phyloP scores from a whole-genome alignment of 1,140 invertebrate species.

The Aphelenchoides besseyi region DNA sequence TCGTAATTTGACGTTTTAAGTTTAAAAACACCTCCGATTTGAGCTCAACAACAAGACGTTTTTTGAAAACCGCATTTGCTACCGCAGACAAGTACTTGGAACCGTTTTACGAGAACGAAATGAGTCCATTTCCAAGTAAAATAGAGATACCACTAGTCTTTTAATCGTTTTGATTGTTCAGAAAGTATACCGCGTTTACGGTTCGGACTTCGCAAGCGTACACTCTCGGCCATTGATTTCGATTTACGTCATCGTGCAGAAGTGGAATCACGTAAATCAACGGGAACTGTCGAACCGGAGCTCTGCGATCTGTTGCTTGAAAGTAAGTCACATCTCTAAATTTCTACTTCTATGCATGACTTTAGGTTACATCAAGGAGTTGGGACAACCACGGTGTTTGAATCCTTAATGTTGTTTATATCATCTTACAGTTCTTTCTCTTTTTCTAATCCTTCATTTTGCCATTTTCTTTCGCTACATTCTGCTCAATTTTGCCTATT shows the following conservation, averaged over 20 bases:
- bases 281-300: background rate
- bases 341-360: background rate
- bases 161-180: background rate
- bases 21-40: constrained; percentile 25
- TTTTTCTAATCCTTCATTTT: no score
- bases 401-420: no score
- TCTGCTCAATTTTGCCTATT: no score
- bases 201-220: background rate
- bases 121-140: constrained; percentile 35
- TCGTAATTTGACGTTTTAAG: constrained; percentile 23
- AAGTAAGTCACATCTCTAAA: background rate
- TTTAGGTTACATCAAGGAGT: constrained; percentile 1
- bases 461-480: no score
- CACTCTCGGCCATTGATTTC: background rate
- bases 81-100: constrained; percentile 25
- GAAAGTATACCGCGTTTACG: background rate
- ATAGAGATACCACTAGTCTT: background rate
- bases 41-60: constrained; percentile 18
- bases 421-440: no score
- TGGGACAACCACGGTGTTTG: background rate
- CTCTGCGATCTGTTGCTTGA: background rate
- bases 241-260: constrained; percentile 8
- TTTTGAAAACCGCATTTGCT: constrained; percentile 32
- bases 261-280: constrained; percentile 7
- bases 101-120: constrained; percentile 24